Evolutionary conservation across 1,140 invertebrate species (phyloP).

Genomic region (Coenobita brevimanus): DNA sequence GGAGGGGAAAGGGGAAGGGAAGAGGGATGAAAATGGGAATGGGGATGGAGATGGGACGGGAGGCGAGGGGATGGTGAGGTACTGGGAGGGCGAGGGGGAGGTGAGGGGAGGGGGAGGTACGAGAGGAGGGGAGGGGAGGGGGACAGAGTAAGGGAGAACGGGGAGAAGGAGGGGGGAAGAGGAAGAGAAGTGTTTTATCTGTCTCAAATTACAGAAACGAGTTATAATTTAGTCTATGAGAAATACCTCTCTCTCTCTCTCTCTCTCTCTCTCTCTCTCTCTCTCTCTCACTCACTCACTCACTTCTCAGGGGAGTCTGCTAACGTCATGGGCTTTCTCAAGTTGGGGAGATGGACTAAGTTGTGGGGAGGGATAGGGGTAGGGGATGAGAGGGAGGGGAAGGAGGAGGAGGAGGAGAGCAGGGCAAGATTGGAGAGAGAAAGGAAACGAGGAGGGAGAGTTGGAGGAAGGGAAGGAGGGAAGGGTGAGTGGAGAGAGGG

Average conservation of each 20-base stretch:
- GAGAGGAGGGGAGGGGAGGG: not conserved
- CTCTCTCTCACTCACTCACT: no score
- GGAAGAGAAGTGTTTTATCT: no score
- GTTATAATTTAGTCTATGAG: no score
- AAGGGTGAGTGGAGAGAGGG: not conserved
- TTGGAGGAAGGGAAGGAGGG: not conserved
- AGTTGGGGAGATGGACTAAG: not conserved
- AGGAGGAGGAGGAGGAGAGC: not conserved
- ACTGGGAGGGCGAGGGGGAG: not conserved
- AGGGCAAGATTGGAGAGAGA: not conserved
- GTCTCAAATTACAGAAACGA: no score
- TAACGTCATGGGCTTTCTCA: not conserved
- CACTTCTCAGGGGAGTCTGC: not conserved
- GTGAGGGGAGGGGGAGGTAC: not conserved
- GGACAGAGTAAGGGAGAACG: not conserved
- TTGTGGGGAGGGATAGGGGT: not conserved
- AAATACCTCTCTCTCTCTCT: no score
- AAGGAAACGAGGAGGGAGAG: not conserved
- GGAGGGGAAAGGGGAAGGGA: not conserved
- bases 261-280: no score
- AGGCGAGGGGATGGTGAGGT: not conserved
- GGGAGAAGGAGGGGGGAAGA: not conserved
- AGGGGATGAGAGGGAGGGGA: not conserved
- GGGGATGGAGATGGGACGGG: not conserved
- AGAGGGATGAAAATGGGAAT: not conserved